Evolutionary conservation across 2,113 vertebrate species (phyloP).

Genomic region (Cyrtonyx montezumae): DNA sequence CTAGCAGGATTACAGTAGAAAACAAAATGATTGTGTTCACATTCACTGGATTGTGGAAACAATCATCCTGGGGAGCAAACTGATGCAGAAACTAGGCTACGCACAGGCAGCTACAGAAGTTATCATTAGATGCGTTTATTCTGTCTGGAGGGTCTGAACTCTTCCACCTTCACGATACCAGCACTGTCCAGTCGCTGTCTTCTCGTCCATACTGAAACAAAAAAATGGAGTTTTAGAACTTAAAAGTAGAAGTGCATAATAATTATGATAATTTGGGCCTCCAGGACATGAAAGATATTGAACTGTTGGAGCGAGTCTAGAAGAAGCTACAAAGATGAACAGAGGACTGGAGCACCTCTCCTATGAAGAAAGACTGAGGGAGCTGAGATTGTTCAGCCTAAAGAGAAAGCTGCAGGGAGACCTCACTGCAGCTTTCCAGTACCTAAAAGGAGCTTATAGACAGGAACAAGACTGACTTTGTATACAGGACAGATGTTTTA

Average conservation of each 20-base stretch:
- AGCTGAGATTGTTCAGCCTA: not conserved
- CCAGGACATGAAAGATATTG: not conserved
- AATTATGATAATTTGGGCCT: not conserved
- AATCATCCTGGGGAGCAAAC: constrained; percentile 37
- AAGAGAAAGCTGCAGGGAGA: not conserved
- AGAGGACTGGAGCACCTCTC: not conserved
- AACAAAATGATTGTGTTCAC: constrained; percentile 54
- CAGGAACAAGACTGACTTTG: not conserved
- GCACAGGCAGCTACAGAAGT: constrained; percentile 48
- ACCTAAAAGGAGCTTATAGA: not conserved
- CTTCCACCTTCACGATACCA: constrained; percentile 72
- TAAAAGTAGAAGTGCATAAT: not conserved
- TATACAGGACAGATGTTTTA: not conserved
- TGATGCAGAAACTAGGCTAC: constrained; percentile 50
- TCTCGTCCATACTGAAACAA: constrained; percentile 82
- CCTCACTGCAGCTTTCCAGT: not conserved
- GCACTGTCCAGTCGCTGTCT: constrained; percentile 80
- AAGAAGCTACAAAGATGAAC: not conserved
- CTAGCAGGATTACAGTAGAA: constrained; percentile 45
- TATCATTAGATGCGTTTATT: constrained; percentile 2
- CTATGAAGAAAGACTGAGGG: not conserved
- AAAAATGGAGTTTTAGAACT: constrained; percentile 36
- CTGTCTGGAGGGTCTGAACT: not conserved
- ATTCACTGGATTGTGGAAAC: constrained; percentile 47
- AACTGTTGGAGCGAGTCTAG: not conserved